These are phyloP conservation scores for Platypus cylindrus DNA, from an alignment of 2,888 invertebrate species.

Conservation along the genomic window DNA sequence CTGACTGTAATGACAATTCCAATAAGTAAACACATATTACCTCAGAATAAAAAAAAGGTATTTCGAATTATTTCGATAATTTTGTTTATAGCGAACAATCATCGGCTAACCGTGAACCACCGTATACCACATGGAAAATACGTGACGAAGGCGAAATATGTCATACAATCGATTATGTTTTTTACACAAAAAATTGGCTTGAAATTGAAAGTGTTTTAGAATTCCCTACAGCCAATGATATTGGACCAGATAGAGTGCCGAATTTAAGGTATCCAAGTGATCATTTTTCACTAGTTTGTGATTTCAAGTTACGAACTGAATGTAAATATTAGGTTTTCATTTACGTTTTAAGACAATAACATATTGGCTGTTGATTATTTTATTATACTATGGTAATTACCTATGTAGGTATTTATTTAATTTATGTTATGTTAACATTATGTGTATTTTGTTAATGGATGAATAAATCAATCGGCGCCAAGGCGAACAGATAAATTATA, in stretches of 20 bases:
- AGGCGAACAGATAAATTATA: too few relatives aligned
- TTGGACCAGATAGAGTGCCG: slow-evolving; percentile 54
- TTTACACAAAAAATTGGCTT: slow-evolving; percentile 46
- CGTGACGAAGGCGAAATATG: slow-evolving; percentile 57
- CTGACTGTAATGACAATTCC: slow-evolving; percentile 28
- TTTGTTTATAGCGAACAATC: slow-evolving; percentile 12
- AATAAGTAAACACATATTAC: not conserved
- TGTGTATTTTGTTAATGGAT: too few relatives aligned
- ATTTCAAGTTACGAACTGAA: slow-evolving; percentile 33
- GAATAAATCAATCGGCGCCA: too few relatives aligned
- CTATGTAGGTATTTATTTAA: too few relatives aligned
- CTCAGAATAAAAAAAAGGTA: not conserved
- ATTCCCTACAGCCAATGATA: slow-evolving; percentile 51
- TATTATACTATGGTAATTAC: too few relatives aligned
- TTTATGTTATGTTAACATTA: too few relatives aligned
- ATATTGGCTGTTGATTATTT: too few relatives aligned
- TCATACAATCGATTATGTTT: slow-evolving; percentile 65
- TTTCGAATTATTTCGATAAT: not conserved
- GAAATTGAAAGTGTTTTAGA: slow-evolving; percentile 43
- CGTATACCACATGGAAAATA: slow-evolving; percentile 66
- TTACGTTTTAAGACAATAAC: too few relatives aligned
- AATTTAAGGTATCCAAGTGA: slow-evolving; percentile 60
- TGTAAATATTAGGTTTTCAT: too few relatives aligned
- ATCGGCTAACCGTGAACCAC: slow-evolving; percentile 41
- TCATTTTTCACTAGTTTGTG: slow-evolving; percentile 60